These are phyloP conservation scores for Lasiurus cinereus DNA, from an alignment of 2,113 vertebrate genomes.

Conservation along the genomic window DNA sequence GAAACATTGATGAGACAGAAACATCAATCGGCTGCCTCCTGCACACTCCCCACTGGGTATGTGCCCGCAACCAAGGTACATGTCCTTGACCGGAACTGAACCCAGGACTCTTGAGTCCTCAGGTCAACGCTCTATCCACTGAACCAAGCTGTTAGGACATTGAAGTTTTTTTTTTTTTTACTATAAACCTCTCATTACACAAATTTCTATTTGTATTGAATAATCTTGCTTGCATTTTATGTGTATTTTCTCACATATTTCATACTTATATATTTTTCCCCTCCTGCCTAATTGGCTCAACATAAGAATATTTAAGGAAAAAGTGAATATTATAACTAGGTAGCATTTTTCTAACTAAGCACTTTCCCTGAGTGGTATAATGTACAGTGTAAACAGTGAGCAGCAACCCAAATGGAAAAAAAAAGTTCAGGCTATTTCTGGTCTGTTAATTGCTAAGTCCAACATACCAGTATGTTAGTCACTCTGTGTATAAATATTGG, in stretches of 20 bases:
- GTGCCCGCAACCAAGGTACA: no score
- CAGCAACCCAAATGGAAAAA: constrained; percentile 24
- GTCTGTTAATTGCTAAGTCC: constrained; percentile 49
- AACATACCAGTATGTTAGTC: background rate
- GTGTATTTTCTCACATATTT: constrained; percentile 4
- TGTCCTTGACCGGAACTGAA: no score
- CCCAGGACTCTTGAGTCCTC: no score
- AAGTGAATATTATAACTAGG: background rate
- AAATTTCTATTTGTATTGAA: background rate
- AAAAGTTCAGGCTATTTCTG: constrained; percentile 31
- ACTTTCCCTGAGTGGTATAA: background rate
- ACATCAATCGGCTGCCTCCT: no score
- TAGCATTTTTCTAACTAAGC: constrained; percentile 22
- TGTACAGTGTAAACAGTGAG: constrained; percentile 27
- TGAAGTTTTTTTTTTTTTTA: background rate
- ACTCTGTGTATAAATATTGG: constrained; percentile 5
- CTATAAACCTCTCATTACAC: constrained; percentile 20
- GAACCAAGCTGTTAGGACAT: no score
- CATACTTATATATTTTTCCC: background rate
- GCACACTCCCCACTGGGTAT: no score
- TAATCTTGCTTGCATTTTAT: background rate
- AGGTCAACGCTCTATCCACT: no score
- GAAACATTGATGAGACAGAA: no score
- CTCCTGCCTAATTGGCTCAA: constrained; percentile 21
- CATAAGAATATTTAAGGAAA: constrained; percentile 49